Percentiles rank a stretch among this genome's conserved stretches.
phyloP scores from a whole-genome alignment of 2,113 vertebrate genomes.

The Excalfactoria chinensis region DNA sequence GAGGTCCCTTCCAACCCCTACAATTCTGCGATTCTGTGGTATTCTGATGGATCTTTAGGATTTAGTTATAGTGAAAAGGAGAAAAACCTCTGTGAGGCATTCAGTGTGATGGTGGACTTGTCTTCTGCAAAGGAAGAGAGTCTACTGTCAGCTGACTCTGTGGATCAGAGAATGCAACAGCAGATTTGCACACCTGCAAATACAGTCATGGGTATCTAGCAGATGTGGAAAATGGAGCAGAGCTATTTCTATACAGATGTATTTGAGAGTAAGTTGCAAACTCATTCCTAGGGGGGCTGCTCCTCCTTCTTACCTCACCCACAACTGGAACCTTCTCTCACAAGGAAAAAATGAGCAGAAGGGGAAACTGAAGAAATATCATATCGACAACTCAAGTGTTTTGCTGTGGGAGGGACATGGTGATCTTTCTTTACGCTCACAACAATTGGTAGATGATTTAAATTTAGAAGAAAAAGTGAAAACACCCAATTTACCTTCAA shows the following conservation, averaged over 20 bases:
- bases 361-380: neutral
- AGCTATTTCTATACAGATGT: neutral
- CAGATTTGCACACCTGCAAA: neutral
- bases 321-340: neutral
- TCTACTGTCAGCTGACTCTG: neutral
- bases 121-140: neutral
- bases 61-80: neutral
- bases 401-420: neutral
- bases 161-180: neutral
- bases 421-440: neutral
- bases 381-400: rapidly evolving
- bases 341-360: neutral
- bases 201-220: neutral
- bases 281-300: neutral
- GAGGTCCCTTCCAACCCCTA: no score
- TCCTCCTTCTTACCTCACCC: neutral
- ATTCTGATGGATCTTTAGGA: neutral
- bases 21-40: no score
- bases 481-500: neutral
- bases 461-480: neutral
- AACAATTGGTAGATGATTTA: neutral
- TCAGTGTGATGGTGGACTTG: neutral
- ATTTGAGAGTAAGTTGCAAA: neutral
- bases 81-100: neutral
- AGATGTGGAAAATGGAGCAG: neutral